Conservation (phyloP, 2,113 vertebrate genomes). For the Antidorcas marsupialis region DNA sequence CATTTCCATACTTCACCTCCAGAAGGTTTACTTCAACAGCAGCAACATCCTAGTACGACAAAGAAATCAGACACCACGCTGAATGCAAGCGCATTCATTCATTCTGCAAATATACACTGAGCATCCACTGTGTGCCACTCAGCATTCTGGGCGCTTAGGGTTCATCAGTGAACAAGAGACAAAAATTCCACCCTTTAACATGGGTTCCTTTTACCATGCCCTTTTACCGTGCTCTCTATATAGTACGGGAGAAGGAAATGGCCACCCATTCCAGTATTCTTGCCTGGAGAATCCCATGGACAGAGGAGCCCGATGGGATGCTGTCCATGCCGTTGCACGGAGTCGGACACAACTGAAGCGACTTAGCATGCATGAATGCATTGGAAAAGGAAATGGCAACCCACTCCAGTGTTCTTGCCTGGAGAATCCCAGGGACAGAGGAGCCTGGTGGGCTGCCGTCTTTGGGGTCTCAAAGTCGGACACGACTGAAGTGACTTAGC, state of each 20-base stretch:
- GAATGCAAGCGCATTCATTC: background rate
- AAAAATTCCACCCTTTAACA: background rate
- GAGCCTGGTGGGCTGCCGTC: background rate
- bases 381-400: background rate
- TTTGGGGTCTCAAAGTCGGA: background rate
- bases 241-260: background rate
- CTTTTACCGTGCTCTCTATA: background rate
- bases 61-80: background rate
- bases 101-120: background rate
- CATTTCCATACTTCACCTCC: background rate
- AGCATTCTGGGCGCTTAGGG: background rate
- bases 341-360: background rate
- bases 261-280: background rate
- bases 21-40: background rate
- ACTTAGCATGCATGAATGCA: background rate
- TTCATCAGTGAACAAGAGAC: background rate
- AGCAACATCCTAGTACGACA: background rate
- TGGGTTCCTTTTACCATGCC: background rate
- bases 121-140: background rate
- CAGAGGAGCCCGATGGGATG: background rate
- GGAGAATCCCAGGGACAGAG: background rate
- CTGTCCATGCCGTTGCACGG: rapidly evolving
- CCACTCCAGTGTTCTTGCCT: background rate
- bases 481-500: background rate
- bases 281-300: background rate